These are phyloP conservation scores for Phocoena phocoena DNA, from an alignment of 2,113 vertebrate species.

Conservation along the genomic window DNA sequence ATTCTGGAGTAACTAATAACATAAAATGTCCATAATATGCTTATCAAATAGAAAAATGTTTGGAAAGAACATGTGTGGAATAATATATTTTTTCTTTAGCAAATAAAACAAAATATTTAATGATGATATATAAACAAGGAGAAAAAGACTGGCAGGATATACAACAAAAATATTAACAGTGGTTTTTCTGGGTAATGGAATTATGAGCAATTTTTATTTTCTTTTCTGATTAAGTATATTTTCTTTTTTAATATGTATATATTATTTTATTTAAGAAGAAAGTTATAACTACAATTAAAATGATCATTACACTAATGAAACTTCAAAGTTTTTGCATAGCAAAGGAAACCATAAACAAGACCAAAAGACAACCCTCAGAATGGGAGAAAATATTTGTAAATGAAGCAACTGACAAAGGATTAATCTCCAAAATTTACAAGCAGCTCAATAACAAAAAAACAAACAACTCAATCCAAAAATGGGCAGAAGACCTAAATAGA, in stretches of 20 bases:
- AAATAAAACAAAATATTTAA: neutral
- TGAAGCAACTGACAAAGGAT: too few relatives aligned
- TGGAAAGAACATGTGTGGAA: neutral
- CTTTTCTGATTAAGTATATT: neutral
- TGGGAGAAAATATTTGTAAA: too few relatives aligned
- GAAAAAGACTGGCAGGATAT: neutral
- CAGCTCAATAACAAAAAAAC: too few relatives aligned
- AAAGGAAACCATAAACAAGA: too few relatives aligned
- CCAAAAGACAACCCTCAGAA: too few relatives aligned
- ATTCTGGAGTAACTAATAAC: neutral
- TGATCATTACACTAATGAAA: neutral
- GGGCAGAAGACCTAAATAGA: too few relatives aligned
- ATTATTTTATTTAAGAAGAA: neutral
- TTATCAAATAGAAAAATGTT: conserved; percentile 24
- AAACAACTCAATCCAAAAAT: too few relatives aligned
- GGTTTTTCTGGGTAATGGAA: neutral
- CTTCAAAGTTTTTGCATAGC: too few relatives aligned
- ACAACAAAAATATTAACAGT: neutral
- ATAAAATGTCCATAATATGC: neutral
- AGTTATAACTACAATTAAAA: neutral
- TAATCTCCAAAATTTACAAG: too few relatives aligned
- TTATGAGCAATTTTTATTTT: conserved; percentile 16
- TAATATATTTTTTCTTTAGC: neutral
- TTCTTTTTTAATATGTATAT: neutral
- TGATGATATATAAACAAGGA: neutral